phyloP scores from a whole-genome alignment of 2,888 invertebrate genomes.

The Phortica okadai region DNA sequence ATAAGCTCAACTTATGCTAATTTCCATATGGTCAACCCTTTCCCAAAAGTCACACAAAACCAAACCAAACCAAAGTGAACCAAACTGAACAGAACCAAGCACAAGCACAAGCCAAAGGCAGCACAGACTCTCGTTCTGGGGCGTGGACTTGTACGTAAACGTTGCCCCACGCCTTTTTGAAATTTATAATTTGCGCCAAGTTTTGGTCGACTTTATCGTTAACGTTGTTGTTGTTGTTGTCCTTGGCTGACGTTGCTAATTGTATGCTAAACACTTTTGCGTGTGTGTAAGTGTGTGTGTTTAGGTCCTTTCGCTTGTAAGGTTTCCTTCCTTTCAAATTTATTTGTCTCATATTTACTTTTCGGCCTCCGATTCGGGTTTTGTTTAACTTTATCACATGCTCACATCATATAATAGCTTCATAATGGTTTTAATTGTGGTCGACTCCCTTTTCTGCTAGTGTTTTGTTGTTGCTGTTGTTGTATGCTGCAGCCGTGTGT shows the following conservation, averaged over 20 bases:
- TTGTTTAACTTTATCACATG: slow-evolving; percentile 26
- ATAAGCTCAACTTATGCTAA: slow-evolving; percentile 68
- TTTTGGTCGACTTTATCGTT: slow-evolving; percentile 50
- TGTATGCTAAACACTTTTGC: slow-evolving; percentile 68
- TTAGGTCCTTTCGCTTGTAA: not conserved
- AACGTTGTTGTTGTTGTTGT: slow-evolving; percentile 1
- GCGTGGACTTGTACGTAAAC: slow-evolving; percentile 59
- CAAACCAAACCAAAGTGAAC: not conserved
- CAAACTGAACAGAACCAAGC: not conserved
- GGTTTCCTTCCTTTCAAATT: not conserved
- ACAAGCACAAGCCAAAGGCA: not conserved
- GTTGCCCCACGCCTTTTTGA: slow-evolving; percentile 8
- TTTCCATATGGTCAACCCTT: slow-evolving; percentile 72
- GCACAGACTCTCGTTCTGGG: not conserved
- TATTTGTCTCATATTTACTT: slow-evolving; percentile 29
- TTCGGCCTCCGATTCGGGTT: slow-evolving; percentile 8
- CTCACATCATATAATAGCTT: slow-evolving; percentile 58
- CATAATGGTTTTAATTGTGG: slow-evolving; percentile 66
- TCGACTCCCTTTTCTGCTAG: not conserved
- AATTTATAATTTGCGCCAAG: slow-evolving; percentile 63
- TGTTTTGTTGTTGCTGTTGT: not conserved
- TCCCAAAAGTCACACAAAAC: slow-evolving; percentile 53
- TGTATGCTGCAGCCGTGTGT: not conserved
- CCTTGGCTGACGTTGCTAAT: slow-evolving; percentile 59
- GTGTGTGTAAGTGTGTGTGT: not conserved